Percentiles rank a stretch among this genome's conserved stretches.
phyloP scores from a whole-genome alignment of 2,888 invertebrate genomes.

The Cephalotes varians region DNA sequence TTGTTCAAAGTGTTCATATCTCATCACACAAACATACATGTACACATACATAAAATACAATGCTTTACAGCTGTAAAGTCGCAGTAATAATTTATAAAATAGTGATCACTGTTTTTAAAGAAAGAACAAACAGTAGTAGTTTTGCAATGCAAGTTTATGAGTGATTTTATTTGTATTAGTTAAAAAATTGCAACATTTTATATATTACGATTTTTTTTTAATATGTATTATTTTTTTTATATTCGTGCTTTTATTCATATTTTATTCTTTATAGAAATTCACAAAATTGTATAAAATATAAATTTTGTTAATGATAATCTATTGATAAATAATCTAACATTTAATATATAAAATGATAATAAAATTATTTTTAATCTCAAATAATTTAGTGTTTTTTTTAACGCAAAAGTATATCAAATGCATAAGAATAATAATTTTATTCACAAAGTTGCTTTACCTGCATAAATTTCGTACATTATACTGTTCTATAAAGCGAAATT shows the following conservation, averaged over 20 bases:
- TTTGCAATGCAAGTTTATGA: not conserved
- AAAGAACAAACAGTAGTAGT: slow-evolving; percentile 5
- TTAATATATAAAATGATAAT: not conserved
- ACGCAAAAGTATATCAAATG: not conserved
- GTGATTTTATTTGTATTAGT: not conserved
- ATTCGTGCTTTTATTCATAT: not conserved
- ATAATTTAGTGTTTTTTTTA: too few species aligned
- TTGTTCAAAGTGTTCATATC: slow-evolving; percentile 14
- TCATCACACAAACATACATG: not conserved
- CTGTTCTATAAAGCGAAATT: slow-evolving; percentile 16
- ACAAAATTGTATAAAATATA: not conserved
- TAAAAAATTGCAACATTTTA: not conserved
- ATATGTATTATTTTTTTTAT: not conserved
- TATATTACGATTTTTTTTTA: not conserved
- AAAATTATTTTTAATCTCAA: not conserved
- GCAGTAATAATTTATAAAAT: slow-evolving; percentile 10
- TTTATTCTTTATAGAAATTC: not conserved
- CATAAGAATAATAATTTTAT: not conserved
- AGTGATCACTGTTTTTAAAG: not conserved
- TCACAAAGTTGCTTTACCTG: not conserved
- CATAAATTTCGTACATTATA: not conserved
- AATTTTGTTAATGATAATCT: not conserved
- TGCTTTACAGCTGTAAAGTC: slow-evolving; percentile 30
- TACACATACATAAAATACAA: slow-evolving; percentile 39
- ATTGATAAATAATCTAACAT: not conserved